Base-by-base conservation (phyloP, 2,888 invertebrate species). In the Hydriomena furcata region DNA sequence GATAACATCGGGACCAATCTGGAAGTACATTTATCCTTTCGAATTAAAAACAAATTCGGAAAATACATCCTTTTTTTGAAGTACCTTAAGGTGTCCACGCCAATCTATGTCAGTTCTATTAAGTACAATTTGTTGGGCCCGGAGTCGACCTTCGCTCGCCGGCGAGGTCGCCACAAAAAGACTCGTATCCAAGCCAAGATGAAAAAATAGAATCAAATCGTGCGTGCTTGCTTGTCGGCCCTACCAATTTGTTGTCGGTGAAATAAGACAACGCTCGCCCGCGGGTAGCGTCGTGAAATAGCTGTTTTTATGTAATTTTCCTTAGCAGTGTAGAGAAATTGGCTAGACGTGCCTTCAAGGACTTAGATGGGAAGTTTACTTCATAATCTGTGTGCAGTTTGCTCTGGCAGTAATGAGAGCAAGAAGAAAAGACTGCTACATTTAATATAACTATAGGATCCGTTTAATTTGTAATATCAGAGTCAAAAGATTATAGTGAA, bases 241-340 rank as follows among this genome's bases (percentile, higher is more conserved):
- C 73, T 71, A 79, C 77, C 79, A 84, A 84, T 84, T 84, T 84
- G 84, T 84, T 78, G 65, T 58, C 61, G 63, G 61, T 65, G 71
- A 74, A 79, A 76, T 72, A 78, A 78, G 68, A 60, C 52, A 49
- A 55, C 34, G n/a, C 41, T 30, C 32, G 55, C 52, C 47, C 23
- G 52, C 40, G 37, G 58, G 36, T 58, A 31, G 40, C 13, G 30
- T 27, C 30, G 38, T 24, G 7, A 13, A 28, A 47, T 41, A 17
- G 32, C 20, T 13, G 21, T 30, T 21, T 12, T 12, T 20, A 21
- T 38, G 30, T 13, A 38, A 40, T 40, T 52, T 40, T 23, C 30
- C 17, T 32, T 17, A 3, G 31, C 30, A 23, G 7, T 27, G 27
- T 27, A 8, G 24, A 21, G 17, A 11, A 28, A 43, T 31, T 13